Evolutionary conservation across 2,113 vertebrate species (phyloP).

Genomic region (Galemys pyrenaicus): DNA sequence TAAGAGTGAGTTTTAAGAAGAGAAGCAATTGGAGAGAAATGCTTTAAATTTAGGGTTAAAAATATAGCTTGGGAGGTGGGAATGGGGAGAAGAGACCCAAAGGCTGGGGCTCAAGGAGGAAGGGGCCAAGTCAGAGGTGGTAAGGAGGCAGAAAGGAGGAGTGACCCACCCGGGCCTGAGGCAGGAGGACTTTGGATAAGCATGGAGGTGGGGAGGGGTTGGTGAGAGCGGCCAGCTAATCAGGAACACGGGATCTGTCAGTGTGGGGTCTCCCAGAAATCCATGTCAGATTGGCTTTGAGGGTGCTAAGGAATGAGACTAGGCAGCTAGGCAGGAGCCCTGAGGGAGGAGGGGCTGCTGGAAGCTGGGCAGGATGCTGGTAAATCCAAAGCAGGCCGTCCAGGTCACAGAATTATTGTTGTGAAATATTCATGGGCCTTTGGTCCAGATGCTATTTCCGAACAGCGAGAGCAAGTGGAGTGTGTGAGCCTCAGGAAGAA

Average conservation of each 20-base stretch:
- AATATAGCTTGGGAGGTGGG: neutral
- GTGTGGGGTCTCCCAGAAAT: neutral
- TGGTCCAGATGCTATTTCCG: slow-evolving; percentile 79
- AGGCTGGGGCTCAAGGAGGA: neutral
- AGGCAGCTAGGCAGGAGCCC: neutral
- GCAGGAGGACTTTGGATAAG: neutral
- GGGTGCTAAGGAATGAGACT: neutral
- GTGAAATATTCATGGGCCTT: slow-evolving; percentile 86
- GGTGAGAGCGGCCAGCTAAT: neutral
- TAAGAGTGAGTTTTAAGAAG: neutral
- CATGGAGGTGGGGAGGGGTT: neutral
- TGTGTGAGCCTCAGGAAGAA: slow-evolving; percentile 70
- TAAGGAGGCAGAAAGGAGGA: neutral
- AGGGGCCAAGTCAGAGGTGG: neutral
- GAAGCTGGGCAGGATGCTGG: slow-evolving; percentile 62
- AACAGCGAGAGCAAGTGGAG: slow-evolving; percentile 63
- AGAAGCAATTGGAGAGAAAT: neutral
- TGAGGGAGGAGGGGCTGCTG: slow-evolving; percentile 12
- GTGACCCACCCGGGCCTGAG: neutral
- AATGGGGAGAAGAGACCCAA: neutral
- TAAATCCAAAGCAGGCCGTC: slow-evolving; percentile 79
- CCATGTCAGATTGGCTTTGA: neutral
- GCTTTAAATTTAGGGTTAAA: neutral
- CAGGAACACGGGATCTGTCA: neutral
- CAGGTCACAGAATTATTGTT: slow-evolving; percentile 84